These are phyloP conservation scores for Pachyuromys duprasi DNA, from an alignment of 2,797 vertebrate species.

Conservation along the genomic window DNA sequence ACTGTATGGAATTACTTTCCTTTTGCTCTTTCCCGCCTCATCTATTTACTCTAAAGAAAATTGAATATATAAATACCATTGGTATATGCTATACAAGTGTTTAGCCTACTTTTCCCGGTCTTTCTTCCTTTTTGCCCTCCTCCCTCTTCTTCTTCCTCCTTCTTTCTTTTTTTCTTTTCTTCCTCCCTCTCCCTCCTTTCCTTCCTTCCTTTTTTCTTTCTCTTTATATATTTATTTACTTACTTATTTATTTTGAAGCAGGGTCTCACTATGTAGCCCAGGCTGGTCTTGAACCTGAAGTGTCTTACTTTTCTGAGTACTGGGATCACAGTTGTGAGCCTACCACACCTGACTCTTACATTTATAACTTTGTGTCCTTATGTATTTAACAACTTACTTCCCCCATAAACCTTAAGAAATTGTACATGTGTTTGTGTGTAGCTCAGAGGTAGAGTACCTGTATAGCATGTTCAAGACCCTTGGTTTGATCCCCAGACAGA, in stretches of 20 bases:
- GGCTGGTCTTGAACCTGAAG: neutral
- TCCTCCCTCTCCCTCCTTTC: neutral
- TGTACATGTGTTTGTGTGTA: neutral
- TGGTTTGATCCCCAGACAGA: neutral
- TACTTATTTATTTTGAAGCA: neutral
- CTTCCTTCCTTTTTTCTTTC: neutral
- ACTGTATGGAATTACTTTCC: conserved; percentile 19
- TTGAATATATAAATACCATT: conserved; percentile 31
- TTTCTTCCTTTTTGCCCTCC: neutral
- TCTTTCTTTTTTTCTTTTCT: neutral
- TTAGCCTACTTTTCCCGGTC: neutral
- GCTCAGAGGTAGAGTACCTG: neutral
- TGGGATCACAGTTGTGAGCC: neutral
- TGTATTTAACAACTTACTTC: conserved; percentile 7
- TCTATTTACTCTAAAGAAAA: conserved; percentile 3
- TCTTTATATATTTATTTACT: too few species aligned
- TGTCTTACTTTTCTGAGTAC: neutral
- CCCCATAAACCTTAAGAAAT: conserved; percentile 21
- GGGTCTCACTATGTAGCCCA: neutral
- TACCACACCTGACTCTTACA: neutral
- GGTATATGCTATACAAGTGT: neutral
- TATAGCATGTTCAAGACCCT: neutral
- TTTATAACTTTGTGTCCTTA: conserved; percentile 38
- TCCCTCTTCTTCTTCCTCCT: neutral
- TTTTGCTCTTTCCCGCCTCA: neutral